phyloP scores from a whole-genome alignment of 2,888 invertebrate genomes.

The Monopis laevigella region DNA sequence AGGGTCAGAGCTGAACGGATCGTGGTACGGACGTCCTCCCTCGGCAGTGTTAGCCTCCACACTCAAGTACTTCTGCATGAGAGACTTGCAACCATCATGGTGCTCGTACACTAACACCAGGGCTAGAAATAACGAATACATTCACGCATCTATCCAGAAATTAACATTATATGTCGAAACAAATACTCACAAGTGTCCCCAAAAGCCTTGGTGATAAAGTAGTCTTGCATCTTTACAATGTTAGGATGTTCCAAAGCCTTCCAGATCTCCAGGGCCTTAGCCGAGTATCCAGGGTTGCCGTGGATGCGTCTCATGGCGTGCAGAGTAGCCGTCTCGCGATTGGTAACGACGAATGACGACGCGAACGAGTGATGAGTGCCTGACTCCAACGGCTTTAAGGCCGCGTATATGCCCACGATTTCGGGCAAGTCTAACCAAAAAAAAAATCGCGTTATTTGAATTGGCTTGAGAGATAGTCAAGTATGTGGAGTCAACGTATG shows the following conservation, averaged over 20 bases:
- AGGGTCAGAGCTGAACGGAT: slow-evolving; percentile 85
- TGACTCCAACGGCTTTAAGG: slow-evolving; percentile 84
- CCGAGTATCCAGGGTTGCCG: slow-evolving; percentile 80
- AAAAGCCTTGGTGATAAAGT: slow-evolving; percentile 95
- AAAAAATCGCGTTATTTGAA: too few species aligned
- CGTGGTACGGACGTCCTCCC: slow-evolving; percentile 31
- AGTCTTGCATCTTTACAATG: slow-evolving; percentile 90
- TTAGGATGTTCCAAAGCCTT: slow-evolving; percentile 95
- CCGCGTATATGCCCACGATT: slow-evolving; percentile 91
- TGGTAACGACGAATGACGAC: slow-evolving; percentile 90
- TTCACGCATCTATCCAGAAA: neutral
- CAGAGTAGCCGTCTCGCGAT: slow-evolving; percentile 84
- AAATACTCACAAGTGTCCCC: slow-evolving; percentile 88
- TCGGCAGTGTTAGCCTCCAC: slow-evolving; percentile 34
- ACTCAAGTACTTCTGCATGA: slow-evolving; percentile 86
- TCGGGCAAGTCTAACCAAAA: slow-evolving; percentile 70
- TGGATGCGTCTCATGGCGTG: slow-evolving; percentile 91
- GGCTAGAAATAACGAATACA: slow-evolving; percentile 61
- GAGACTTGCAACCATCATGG: slow-evolving; percentile 89
- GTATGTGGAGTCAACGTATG: too few species aligned
- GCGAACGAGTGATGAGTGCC: slow-evolving; percentile 74
- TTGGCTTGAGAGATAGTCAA: too few species aligned
- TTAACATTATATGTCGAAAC: slow-evolving; percentile 1
- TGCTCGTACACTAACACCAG: slow-evolving; percentile 97
- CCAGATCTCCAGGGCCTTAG: slow-evolving; percentile 95